Percentiles rank a stretch among this genome's conserved stretches.
phyloP scores from a whole-genome alignment of 1,140 invertebrate species.

The Zaprionus inermis region DNA sequence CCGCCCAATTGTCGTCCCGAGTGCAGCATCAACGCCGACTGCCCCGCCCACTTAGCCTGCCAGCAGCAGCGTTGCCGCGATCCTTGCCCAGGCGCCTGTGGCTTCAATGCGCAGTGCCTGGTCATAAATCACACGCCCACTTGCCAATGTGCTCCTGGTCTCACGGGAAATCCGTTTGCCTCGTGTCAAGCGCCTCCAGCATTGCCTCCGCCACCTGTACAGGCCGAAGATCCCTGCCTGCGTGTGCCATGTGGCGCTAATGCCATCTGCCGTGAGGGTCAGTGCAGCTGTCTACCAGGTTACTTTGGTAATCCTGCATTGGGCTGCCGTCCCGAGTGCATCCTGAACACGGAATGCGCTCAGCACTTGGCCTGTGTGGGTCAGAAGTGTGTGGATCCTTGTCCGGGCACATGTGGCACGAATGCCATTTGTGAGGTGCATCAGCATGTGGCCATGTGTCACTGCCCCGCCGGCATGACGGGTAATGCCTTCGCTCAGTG shows the following conservation, averaged over 20 bases:
- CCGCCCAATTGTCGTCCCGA: conserved; percentile 91
- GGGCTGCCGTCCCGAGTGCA: conserved; percentile 92
- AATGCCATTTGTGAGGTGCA: conserved; percentile 91
- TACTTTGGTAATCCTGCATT: conserved; percentile 88
- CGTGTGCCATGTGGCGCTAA: conserved; percentile 88
- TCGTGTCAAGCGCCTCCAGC: conserved; percentile 82
- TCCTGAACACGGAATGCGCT: conserved; percentile 92
- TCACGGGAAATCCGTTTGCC: conserved; percentile 84
- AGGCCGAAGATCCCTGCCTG: conserved; percentile 85
- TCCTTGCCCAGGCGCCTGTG: conserved; percentile 92
- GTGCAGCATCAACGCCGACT: conserved; percentile 90
- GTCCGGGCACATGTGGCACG: conserved; percentile 89
- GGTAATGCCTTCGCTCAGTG: conserved; percentile 77
- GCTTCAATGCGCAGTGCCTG: conserved; percentile 88
- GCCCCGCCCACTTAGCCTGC: conserved; percentile 89
- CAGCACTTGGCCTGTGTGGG: conserved; percentile 89
- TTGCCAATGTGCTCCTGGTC: conserved; percentile 87
- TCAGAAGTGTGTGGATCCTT: conserved; percentile 90
- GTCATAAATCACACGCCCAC: conserved; percentile 88
- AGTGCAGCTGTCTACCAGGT: conserved; percentile 85
- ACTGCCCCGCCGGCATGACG: conserved; percentile 69
- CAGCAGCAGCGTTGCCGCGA: conserved; percentile 91
- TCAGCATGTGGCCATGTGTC: conserved; percentile 86
- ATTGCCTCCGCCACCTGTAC: conserved; percentile 42
- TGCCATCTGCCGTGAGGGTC: conserved; percentile 87